These are phyloP conservation scores for Physella acuta DNA, from an alignment of 1,140 invertebrate species.

Conservation along the genomic window DNA sequence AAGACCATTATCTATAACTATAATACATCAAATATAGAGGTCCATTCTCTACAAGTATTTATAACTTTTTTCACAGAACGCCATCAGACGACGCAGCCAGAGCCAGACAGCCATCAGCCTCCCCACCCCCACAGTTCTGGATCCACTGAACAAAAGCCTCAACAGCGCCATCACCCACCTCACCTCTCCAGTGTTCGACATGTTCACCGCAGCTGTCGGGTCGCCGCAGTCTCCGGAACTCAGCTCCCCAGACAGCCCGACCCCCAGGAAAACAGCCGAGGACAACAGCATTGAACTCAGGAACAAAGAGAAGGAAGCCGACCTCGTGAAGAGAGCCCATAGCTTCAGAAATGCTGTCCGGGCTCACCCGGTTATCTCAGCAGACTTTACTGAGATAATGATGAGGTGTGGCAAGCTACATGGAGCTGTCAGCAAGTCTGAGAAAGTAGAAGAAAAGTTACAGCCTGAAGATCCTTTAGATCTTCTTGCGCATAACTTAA, in stretches of 20 bases:
- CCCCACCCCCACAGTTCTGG: neutral
- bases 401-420: conserved; percentile 1
- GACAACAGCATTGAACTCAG: too few relatives aligned
- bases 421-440: neutral
- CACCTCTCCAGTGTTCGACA: too few relatives aligned
- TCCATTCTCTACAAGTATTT: too few relatives aligned
- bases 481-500: too few relatives aligned
- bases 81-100: neutral
- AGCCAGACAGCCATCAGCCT: neutral
- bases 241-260: conserved; percentile 7
- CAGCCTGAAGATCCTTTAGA: neutral
- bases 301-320: neutral
- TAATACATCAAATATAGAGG: too few relatives aligned
- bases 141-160: too few relatives aligned
- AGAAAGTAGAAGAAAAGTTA: neutral
- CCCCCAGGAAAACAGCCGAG: neutral
- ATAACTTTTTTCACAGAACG: neutral
- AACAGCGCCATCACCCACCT: too few relatives aligned
- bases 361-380: conserved; percentile 33
- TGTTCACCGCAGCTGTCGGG: too few relatives aligned
- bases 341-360: conserved; percentile 40
- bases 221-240: too few relatives aligned
- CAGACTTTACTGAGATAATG: conserved; percentile 19
- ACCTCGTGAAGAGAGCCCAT: conserved; percentile 22
- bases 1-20: too few relatives aligned